phyloP scores from a whole-genome alignment of 2,888 invertebrate species.

The Brachyptera risi region DNA sequence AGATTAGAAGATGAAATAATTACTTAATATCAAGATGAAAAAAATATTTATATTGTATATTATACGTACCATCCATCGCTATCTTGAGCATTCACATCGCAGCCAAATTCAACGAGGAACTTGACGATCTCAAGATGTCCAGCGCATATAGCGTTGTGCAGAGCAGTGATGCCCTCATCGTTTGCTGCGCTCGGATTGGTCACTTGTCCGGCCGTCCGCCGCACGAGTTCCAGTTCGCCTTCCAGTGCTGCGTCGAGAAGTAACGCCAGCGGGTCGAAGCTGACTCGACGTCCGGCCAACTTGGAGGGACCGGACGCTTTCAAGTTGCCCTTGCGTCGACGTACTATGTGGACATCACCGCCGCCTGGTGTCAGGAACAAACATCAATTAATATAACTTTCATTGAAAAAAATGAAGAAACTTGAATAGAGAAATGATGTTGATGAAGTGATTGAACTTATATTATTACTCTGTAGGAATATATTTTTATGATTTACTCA shows the following conservation, averaged over 20 bases:
- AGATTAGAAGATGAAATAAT: not conserved
- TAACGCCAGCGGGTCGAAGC: constrained; percentile 95
- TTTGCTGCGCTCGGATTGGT: constrained; percentile 96
- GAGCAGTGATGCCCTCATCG: constrained; percentile 98
- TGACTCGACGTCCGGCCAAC: constrained; percentile 71
- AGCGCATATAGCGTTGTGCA: constrained; percentile 99
- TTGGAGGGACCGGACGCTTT: constrained; percentile 49
- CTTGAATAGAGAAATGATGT: too few species aligned
- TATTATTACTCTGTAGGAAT: too few species aligned
- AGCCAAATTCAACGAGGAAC: constrained; percentile 95
- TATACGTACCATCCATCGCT: constrained; percentile 85
- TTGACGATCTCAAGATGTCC: constrained; percentile 98
- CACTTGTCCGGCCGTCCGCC: constrained; percentile 81
- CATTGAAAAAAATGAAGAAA: too few species aligned
- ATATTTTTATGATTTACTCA: too few species aligned
- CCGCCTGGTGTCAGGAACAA: too few species aligned
- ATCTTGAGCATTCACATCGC: constrained; percentile 99
- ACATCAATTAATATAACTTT: too few species aligned
- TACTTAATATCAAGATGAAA: not conserved
- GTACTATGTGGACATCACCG: constrained; percentile 25
- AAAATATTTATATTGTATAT: not conserved
- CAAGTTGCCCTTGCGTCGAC: constrained; percentile 62
- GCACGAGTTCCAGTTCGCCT: constrained; percentile 95
- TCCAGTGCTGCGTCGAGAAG: constrained; percentile 96
- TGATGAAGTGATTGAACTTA: too few species aligned